Evolutionary conservation across 35 echinoderm and acorn worm genomes (phyloP).

Genomic region (Apostichopus californicus): DNA sequence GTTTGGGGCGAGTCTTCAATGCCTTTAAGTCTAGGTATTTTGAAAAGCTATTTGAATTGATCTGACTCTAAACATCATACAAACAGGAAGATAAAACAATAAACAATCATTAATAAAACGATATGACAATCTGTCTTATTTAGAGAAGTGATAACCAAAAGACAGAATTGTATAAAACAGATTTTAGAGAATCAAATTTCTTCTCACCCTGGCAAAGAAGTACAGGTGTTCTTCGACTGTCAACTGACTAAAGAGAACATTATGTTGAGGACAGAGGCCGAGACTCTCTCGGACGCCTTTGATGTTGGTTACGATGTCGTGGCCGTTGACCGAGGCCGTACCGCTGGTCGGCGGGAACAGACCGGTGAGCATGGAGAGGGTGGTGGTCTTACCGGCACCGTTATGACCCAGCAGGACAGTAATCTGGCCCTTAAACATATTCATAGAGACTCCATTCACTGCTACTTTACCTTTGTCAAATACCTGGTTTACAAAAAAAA

Average conservation of each 20-base stretch:
- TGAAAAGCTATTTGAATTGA: too few species aligned
- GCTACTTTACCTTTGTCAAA: constrained; percentile 63
- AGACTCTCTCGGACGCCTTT: constrained; percentile 70
- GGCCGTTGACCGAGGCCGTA: constrained; percentile 68
- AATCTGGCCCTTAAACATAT: constrained; percentile 86
- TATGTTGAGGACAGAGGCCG: constrained; percentile 85
- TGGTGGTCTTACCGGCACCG: constrained; percentile 89
- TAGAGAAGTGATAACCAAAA: background rate
- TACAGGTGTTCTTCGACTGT: constrained; percentile 84
- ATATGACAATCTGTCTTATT: background rate
- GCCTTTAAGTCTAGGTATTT: too few species aligned
- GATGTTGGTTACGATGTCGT: constrained; percentile 63
- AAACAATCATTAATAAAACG: background rate
- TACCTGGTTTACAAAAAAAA: constrained; percentile 2
- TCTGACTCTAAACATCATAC: too few species aligned
- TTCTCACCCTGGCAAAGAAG: constrained; percentile 86
- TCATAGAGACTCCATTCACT: constrained; percentile 68
- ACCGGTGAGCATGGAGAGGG: constrained; percentile 83
- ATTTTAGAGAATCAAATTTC: background rate
- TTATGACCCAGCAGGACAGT: constrained; percentile 84
- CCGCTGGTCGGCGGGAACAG: constrained; percentile 67
- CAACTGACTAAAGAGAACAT: constrained; percentile 71
- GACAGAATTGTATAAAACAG: background rate
- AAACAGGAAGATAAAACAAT: too few species aligned
- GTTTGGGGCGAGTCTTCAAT: too few species aligned